phyloP scores from a whole-genome alignment of 2,113 vertebrate species.

The Scortum barcoo region DNA sequence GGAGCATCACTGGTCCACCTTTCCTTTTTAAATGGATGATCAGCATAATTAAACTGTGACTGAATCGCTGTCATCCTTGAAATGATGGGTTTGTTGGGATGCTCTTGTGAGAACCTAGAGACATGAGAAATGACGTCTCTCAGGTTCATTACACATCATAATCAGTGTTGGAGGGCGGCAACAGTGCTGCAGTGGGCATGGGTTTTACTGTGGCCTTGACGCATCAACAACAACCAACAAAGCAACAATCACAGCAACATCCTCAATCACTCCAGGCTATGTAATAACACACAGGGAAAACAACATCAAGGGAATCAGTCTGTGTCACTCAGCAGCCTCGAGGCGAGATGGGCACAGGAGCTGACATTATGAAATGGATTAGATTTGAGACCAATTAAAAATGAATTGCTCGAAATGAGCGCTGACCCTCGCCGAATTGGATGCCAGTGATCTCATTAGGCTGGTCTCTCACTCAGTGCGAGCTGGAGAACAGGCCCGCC shows the following conservation, averaged over 20 bases:
- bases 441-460: conserved; percentile 82
- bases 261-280: conserved; percentile 55
- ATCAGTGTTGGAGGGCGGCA: conserved; percentile 24
- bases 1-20: background rate
- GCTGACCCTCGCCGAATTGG: conserved; percentile 81
- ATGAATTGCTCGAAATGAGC: conserved; percentile 82
- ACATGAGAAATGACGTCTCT: conserved; percentile 27
- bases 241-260: conserved; percentile 46
- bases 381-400: conserved; percentile 86
- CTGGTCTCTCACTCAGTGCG: conserved; percentile 63
- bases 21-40: conserved; percentile 6
- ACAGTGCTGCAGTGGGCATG: conserved; percentile 10
- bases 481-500: conserved; percentile 69
- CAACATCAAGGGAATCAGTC: conserved; percentile 71
- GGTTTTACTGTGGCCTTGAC: conserved; percentile 23
- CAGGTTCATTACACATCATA: conserved; percentile 40
- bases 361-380: conserved; percentile 83
- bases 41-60: conserved; percentile 19
- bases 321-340: conserved; percentile 55
- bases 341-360: conserved; percentile 72
- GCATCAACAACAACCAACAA: conserved; percentile 39
- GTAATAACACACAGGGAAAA: conserved; percentile 59
- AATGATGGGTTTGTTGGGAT: conserved; percentile 24
- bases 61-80: conserved; percentile 17
- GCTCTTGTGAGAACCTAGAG: conserved; percentile 4